Evolutionary conservation across 2,888 invertebrate genomes (phyloP).

Genomic region (Ceriagrion tenellum): DNA sequence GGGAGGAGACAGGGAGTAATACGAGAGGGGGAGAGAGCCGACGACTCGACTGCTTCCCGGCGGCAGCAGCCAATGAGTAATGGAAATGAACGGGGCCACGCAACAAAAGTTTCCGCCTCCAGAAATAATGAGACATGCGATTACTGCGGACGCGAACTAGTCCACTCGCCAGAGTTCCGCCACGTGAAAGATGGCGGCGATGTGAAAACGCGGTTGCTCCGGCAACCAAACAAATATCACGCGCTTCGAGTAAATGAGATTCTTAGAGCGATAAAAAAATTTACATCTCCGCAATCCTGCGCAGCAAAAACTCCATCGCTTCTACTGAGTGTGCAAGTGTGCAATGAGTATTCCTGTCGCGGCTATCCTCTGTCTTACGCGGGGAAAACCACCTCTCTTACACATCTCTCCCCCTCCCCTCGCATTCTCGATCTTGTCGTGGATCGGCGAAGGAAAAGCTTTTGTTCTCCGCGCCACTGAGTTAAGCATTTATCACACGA

Average conservation of each 20-base stretch:
- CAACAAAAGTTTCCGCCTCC: conserved; percentile 5
- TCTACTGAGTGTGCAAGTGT: neutral
- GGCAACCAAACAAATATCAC: neutral
- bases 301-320: neutral
- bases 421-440: neutral
- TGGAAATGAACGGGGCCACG: neutral
- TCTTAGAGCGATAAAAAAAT: neutral
- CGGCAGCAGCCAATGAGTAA: neutral
- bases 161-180: neutral
- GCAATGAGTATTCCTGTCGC: neutral
- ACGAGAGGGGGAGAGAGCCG: neutral
- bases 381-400: neutral
- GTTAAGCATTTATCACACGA: too few relatives aligned
- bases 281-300: neutral
- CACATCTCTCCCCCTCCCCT: neutral
- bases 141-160: neutral
- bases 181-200: neutral
- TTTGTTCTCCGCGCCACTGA: neutral
- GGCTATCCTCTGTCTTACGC: neutral
- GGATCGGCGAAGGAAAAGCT: neutral
- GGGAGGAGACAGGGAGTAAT: neutral
- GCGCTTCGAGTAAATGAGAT: neutral
- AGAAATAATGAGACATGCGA: neutral
- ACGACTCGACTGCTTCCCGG: neutral
- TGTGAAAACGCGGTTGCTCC: neutral